Evolutionary conservation across 37 sponge, comb jelly and placozoan genomes (phyloP).

Genomic region (Cliona cf. orientalis): DNA sequence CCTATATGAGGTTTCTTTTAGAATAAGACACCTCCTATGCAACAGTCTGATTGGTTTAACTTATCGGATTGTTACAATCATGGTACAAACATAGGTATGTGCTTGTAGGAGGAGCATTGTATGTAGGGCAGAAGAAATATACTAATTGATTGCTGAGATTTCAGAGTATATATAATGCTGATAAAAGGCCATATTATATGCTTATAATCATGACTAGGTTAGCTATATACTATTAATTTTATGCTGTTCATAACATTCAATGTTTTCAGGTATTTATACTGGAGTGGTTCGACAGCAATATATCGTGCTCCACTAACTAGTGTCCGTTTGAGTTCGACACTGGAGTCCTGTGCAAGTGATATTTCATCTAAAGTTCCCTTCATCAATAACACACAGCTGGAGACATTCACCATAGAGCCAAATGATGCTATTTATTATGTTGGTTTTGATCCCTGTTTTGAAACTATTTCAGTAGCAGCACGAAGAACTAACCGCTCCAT

Average conservation of each 20-base stretch:
- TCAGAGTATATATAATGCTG: too few species aligned
- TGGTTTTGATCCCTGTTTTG: not conserved
- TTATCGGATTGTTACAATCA: too few species aligned
- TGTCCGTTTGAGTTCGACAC: not conserved
- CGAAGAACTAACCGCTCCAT: not conserved
- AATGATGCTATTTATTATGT: slow-evolving; percentile 10
- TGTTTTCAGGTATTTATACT: slow-evolving; percentile 40
- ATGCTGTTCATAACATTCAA: not conserved
- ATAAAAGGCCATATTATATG: too few species aligned
- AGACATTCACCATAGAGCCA: slow-evolving; percentile 21
- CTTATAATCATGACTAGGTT: not conserved
- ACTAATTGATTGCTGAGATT: too few species aligned
- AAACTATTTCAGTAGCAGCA: not conserved
- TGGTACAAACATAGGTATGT: too few species aligned
- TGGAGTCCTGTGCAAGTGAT: not conserved
- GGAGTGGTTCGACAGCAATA: not conserved
- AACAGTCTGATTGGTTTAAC: too few species aligned
- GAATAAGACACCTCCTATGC: too few species aligned
- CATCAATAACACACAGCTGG: not conserved
- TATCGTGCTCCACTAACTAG: not conserved
- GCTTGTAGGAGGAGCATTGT: too few species aligned
- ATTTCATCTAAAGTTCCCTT: not conserved
- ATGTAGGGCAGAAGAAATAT: too few species aligned
- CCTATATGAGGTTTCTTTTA: too few species aligned
- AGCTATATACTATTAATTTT: too few species aligned